Evolutionary conservation across 2,888 invertebrate species (phyloP).

Genomic region (Leucophenga montana): DNA sequence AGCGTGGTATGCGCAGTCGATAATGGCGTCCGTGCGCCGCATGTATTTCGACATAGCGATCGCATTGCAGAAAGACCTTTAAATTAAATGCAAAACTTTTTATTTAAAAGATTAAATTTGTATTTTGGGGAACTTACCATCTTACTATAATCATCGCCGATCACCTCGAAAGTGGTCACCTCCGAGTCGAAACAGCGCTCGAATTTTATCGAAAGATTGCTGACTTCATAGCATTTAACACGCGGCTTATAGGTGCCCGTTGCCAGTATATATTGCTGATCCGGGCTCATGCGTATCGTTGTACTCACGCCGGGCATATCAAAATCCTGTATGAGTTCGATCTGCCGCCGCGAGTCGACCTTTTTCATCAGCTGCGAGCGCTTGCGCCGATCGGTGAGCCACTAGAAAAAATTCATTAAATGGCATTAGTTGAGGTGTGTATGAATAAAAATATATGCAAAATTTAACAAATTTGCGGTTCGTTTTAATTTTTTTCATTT

Average conservation of each 20-base stretch:
- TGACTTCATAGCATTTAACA: constrained; percentile 95
- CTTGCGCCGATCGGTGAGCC: constrained; percentile 89
- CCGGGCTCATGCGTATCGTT: constrained; percentile 86
- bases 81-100: constrained; percentile 23
- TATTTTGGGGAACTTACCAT: constrained; percentile 73
- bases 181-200: constrained; percentile 98
- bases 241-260: constrained; percentile 97
- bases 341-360: constrained; percentile 90
- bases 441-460: constrained; percentile 10
- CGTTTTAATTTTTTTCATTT: too few species aligned
- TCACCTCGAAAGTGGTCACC: constrained; percentile 91
- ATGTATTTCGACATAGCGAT: constrained; percentile 96
- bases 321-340: constrained; percentile 98
- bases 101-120: too few species aligned
- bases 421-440: constrained; percentile 45
- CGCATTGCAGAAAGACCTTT: constrained; percentile 82
- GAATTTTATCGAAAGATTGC: constrained; percentile 96
- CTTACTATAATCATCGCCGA: constrained; percentile 98
- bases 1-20: constrained; percentile 92
- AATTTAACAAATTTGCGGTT: neutral
- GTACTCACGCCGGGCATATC: constrained; percentile 97
- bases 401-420: constrained; percentile 75
- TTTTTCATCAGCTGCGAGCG: constrained; percentile 88
- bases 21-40: constrained; percentile 94
- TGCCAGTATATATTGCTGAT: constrained; percentile 93